Evolutionary conservation across 2,113 vertebrate genomes (phyloP).

Genomic region (Excalfactoria chinensis): DNA sequence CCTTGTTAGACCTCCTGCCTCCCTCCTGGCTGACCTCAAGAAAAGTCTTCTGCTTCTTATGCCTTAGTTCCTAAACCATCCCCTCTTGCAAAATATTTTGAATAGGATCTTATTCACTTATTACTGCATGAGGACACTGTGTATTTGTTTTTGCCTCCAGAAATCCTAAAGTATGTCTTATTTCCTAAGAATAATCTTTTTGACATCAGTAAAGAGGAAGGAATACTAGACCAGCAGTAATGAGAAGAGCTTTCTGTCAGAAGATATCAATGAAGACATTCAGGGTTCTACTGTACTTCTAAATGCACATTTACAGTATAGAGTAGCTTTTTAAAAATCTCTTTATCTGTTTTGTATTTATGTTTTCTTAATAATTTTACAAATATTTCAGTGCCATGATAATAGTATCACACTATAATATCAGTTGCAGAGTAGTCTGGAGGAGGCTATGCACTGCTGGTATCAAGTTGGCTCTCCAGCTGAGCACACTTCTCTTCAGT

Average conservation of each 20-base stretch:
- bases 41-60: not conserved
- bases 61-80: not conserved
- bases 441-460: not conserved
- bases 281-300: not conserved
- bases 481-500: not conserved
- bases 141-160: constrained; percentile 43
- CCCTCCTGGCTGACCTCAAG: not conserved
- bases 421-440: not conserved
- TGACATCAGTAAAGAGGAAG: not conserved
- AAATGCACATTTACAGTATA: not conserved
- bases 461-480: not conserved
- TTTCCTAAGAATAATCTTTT: constrained; percentile 27
- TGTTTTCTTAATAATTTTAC: not conserved
- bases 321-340: not conserved
- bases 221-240: not conserved
- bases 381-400: not conserved
- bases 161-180: constrained; percentile 38
- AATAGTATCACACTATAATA: not conserved
- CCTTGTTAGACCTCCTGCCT: not conserved
- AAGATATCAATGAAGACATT: not conserved
- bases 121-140: constrained; percentile 29
- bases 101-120: constrained; percentile 22
- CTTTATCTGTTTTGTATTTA: not conserved
- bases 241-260: not conserved
- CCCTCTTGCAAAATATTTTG: constrained; percentile 44